phyloP scores from a whole-genome alignment of 1,140 invertebrate genomes.

The silkworm (Bombyx mori) region DNA sequence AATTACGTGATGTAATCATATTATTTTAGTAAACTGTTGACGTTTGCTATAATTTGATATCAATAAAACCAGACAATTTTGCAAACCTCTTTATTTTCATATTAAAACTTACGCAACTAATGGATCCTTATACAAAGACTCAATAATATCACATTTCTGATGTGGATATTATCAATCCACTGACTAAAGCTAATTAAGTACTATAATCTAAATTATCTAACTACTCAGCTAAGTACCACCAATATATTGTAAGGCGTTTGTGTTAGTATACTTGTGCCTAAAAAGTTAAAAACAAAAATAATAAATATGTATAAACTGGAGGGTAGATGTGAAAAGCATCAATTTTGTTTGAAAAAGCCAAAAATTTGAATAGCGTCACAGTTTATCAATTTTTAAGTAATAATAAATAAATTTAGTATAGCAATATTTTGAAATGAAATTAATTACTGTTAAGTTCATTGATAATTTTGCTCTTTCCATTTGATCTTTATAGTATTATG shows the following conservation, averaged over 20 bases:
- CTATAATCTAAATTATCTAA: slow-evolving; percentile 24
- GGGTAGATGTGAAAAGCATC: too few relatives aligned
- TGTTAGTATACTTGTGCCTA: too few relatives aligned
- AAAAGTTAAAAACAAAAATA: too few relatives aligned
- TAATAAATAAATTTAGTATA: too few relatives aligned
- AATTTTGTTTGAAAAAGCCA: too few relatives aligned
- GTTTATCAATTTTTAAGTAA: too few relatives aligned
- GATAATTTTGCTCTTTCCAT: too few relatives aligned
- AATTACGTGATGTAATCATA: background rate
- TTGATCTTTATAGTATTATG: too few relatives aligned
- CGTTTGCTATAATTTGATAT: slow-evolving; percentile 1
- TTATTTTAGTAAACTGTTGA: background rate
- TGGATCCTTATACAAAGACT: slow-evolving; percentile 66
- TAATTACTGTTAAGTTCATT: too few relatives aligned
- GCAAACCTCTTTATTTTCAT: slow-evolving; percentile 47
- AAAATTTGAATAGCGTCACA: too few relatives aligned
- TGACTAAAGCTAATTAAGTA: slow-evolving; percentile 51
- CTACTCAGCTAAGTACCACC: slow-evolving; percentile 42
- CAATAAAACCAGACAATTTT: slow-evolving; percentile 26
- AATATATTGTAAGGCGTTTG: slow-evolving; percentile 10
- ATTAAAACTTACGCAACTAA: slow-evolving; percentile 27
- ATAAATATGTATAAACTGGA: too few relatives aligned
- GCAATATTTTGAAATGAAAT: too few relatives aligned
- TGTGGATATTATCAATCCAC: slow-evolving; percentile 72
- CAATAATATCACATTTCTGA: slow-evolving; percentile 73